phyloP scores from a whole-genome alignment of 2,888 invertebrate genomes.

The Folsomia candida region DNA sequence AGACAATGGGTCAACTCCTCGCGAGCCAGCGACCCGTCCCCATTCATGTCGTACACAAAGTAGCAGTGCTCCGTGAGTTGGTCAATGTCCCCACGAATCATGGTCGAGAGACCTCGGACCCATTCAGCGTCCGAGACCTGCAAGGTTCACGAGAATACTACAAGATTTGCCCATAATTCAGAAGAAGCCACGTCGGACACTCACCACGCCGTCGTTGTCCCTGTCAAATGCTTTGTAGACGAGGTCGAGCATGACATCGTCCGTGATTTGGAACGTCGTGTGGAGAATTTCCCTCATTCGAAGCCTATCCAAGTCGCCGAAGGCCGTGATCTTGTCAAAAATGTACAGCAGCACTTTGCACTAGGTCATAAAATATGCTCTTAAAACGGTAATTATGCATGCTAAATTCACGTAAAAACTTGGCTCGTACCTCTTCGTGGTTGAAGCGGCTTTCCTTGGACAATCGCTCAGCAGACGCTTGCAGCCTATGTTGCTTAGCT shows the following conservation, averaged over 20 bases:
- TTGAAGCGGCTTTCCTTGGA: constrained; percentile 36
- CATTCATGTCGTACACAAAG: no score
- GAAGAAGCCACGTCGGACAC: no score
- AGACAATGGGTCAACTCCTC: no score
- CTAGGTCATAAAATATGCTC: constrained; percentile 1
- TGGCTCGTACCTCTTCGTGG: constrained; percentile 37
- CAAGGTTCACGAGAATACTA: no score
- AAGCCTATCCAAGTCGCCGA: constrained; percentile 37
- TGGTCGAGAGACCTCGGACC: constrained; percentile 36
- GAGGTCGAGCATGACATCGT: constrained; percentile 44
- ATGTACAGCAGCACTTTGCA: constrained; percentile 22
- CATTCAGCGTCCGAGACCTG: constrained; percentile 31
- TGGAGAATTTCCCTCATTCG: constrained; percentile 41
- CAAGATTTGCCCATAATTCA: no score
- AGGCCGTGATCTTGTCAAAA: constrained; percentile 1
- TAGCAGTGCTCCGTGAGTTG: constrained; percentile 42
- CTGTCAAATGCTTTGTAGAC: constrained; percentile 39
- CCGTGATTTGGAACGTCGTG: constrained; percentile 35
- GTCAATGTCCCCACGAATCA: constrained; percentile 42
- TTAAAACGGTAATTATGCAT: no score
- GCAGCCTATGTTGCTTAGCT: constrained; percentile 39
- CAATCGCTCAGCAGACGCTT: constrained; percentile 27
- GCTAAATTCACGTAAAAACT: no score
- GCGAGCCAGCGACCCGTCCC: no score
- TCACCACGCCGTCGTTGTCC: constrained; percentile 36